Conservation (phyloP, 2,113 vertebrate genomes). For the Pangasianodon hypophthalmus region DNA sequence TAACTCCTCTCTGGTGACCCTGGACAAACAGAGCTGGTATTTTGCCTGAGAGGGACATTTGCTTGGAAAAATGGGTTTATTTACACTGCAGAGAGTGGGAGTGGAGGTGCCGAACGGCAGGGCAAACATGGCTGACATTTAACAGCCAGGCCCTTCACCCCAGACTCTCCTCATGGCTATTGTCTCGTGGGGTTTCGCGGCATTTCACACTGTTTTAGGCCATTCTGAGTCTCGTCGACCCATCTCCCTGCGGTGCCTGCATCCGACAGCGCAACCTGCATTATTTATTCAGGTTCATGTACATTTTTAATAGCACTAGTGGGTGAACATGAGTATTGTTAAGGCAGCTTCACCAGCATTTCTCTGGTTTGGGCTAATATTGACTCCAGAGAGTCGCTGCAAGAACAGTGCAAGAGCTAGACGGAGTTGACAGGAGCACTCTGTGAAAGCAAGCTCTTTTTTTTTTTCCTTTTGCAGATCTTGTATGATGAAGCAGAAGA, state of each 20-base stretch:
- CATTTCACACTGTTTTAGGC: slow-evolving; percentile 15
- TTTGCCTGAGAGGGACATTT: slow-evolving; percentile 14
- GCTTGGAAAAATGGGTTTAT: slow-evolving; percentile 11
- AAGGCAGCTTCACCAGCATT: slow-evolving; percentile 4
- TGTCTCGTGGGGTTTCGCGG: background rate
- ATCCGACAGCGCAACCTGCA: background rate
- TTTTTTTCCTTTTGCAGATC: too few species aligned
- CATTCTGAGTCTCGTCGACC: background rate
- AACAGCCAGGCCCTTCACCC: slow-evolving; percentile 22
- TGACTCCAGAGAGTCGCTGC: background rate
- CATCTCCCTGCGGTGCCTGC: background rate
- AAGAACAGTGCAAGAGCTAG: background rate
- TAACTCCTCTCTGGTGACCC: slow-evolving; percentile 1
- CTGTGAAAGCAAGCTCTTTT: background rate
- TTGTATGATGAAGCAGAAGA: background rate
- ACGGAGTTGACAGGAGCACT: background rate
- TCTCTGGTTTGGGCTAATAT: background rate
- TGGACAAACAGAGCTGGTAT: slow-evolving; percentile 41
- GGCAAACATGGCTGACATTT: slow-evolving; percentile 47
- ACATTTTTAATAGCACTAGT: slow-evolving; percentile 26
- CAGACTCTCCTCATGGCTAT: background rate
- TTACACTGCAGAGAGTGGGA: slow-evolving; percentile 19
- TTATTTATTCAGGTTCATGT: slow-evolving; percentile 18
- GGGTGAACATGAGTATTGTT: slow-evolving; percentile 21
- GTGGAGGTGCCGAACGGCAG: background rate